phyloP scores from a whole-genome alignment of 2,888 invertebrate genomes.

The Torymus texanus region DNA sequence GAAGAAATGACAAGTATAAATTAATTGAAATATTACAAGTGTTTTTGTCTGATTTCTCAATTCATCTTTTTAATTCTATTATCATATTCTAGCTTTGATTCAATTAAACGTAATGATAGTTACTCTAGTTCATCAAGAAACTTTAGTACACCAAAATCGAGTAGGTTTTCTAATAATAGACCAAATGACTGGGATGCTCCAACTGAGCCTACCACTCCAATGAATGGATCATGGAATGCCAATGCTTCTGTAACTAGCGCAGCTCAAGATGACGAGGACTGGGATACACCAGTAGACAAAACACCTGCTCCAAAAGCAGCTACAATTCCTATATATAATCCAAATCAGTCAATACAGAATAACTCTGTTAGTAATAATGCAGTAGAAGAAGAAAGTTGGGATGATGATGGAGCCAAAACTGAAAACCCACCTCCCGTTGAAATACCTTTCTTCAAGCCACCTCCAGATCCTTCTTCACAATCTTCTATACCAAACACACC shows the following conservation, averaged over 20 bases:
- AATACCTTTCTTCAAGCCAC: conserved; percentile 29
- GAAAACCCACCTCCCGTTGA: conserved; percentile 3
- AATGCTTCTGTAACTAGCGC: conserved; percentile 18
- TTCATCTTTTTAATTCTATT: too few relatives aligned
- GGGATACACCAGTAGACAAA: conserved; percentile 29
- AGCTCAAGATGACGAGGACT: conserved; percentile 39
- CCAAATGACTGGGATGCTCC: conserved; percentile 55
- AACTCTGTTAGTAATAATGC: neutral
- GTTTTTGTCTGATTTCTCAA: neutral
- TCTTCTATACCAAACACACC: conserved; percentile 4
- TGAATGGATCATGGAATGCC: conserved; percentile 47
- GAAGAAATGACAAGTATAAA: conserved; percentile 27
- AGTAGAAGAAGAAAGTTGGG: conserved; percentile 39
- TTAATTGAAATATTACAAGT: neutral
- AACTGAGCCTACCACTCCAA: conserved; percentile 4
- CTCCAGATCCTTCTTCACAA: conserved; percentile 5
- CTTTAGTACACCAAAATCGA: conserved; percentile 35
- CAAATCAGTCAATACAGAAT: conserved; percentile 2
- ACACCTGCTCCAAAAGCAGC: conserved; percentile 22
- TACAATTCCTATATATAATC: conserved; percentile 20
- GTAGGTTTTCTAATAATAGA: conserved; percentile 21
- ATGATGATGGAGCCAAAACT: neutral
- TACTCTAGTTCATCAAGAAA: conserved; percentile 27
- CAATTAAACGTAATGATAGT: conserved; percentile 18
- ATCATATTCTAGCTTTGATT: conserved; percentile 42